phyloP scores from a whole-genome alignment of 2,888 invertebrate genomes.

The Apamea anceps region DNA sequence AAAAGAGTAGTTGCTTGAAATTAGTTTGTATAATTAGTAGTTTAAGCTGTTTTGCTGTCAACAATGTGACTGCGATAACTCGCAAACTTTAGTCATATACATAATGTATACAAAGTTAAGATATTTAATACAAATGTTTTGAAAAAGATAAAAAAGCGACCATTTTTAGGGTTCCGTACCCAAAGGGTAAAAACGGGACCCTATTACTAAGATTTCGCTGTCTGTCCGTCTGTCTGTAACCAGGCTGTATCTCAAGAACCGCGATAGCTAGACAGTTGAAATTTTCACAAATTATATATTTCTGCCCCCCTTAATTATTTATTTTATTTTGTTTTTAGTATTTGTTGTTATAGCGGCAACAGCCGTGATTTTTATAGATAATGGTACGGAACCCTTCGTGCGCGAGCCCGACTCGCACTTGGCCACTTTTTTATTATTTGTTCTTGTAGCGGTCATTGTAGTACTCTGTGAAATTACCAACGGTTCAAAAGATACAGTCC shows the following conservation, averaged over 20 bases:
- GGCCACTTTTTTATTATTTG: not conserved
- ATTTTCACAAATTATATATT: no score
- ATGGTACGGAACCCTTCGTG: no score
- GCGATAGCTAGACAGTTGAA: no score
- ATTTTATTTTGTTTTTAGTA: no score
- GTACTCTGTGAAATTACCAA: no score
- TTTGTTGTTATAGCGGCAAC: not conserved
- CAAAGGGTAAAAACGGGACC: no score
- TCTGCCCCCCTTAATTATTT: no score
- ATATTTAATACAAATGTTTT: not conserved
- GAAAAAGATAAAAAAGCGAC: not conserved
- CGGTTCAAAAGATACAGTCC: not conserved
- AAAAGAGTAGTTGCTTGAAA: not conserved
- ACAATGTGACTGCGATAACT: not conserved
- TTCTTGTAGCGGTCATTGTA: not conserved
- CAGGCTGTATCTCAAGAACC: no score
- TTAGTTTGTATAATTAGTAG: not conserved
- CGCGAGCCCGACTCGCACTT: no score
- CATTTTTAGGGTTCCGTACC: not conserved
- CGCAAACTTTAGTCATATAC: not conserved
- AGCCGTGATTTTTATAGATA: no score
- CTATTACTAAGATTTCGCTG: no score
- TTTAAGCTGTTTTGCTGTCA: not conserved
- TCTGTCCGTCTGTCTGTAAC: no score
- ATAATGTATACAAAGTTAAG: not conserved